A percentile compares a stretch with the other conserved stretches of the same genome.
Evolutionary conservation across 1,140 invertebrate genomes (phyloP).

Genomic region (Pachyrhynchus sulphureomaculatus): DNA sequence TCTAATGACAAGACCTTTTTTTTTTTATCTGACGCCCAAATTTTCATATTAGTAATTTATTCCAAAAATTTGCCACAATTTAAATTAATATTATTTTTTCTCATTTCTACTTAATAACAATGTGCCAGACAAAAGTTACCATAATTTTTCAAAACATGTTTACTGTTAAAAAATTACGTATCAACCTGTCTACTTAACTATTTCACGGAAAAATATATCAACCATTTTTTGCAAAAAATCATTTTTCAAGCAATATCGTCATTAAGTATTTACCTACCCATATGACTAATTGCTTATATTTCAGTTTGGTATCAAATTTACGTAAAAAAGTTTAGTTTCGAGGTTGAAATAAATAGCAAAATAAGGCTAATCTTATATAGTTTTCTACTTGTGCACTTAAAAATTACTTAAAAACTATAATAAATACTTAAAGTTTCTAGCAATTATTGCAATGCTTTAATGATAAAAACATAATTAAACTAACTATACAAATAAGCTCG

Average conservation of each 20-base stretch:
- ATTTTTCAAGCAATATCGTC: neutral
- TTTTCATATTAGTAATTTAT: too few species aligned
- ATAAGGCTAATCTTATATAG: neutral
- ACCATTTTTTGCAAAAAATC: neutral
- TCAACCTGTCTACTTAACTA: neutral
- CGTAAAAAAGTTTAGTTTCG: neutral
- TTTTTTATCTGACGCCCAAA: too few species aligned
- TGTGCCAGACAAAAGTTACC: too few species aligned
- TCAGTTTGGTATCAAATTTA: neutral
- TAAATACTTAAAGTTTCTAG: neutral
- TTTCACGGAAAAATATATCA: neutral
- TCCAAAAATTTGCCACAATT: too few species aligned
- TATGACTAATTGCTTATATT: neutral
- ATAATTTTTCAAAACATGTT: too few species aligned
- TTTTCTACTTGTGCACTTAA: too few species aligned
- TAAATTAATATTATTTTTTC: too few species aligned
- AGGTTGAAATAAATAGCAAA: neutral
- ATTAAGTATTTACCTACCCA: neutral
- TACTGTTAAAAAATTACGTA: too few species aligned
- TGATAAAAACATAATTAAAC: constrained; percentile 2
- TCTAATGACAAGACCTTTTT: too few species aligned
- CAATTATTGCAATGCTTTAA: constrained; percentile 1
- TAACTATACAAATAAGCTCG: neutral
- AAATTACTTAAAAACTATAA: neutral
- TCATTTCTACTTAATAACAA: too few species aligned